Evolutionary conservation across 2,113 vertebrate genomes (phyloP).

Genomic region (Oreochromis tanganicae): DNA sequence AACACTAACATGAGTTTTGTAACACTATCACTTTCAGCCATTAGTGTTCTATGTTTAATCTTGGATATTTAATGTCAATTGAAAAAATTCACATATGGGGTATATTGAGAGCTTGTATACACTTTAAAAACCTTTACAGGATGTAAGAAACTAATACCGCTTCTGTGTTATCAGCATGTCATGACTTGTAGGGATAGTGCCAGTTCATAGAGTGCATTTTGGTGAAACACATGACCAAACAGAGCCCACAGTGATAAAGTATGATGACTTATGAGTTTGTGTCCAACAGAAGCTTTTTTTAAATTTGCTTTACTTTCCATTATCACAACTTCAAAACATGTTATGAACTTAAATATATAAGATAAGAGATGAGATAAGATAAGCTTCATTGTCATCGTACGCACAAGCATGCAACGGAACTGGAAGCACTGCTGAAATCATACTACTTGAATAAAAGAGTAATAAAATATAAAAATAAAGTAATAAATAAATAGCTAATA

Average conservation of each 20-base stretch:
- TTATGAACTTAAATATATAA: not conserved
- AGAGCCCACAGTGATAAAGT: not conserved
- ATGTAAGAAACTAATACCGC: not conserved
- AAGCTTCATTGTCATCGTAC: rapidly evolving
- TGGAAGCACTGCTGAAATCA: not conserved
- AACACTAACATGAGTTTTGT: not conserved
- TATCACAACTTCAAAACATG: not conserved
- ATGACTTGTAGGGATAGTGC: not conserved
- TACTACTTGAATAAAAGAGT: not conserved
- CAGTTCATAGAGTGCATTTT: not conserved
- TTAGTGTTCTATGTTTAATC: not conserved
- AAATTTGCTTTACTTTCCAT: rapidly evolving
- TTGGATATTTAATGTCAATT: not conserved
- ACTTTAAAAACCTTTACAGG: not conserved
- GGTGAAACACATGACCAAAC: not conserved
- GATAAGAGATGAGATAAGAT: not conserved
- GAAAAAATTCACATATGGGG: not conserved
- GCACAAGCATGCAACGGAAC: not conserved
- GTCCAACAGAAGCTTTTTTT: not conserved
- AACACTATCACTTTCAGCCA: not conserved
- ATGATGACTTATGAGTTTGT: rapidly evolving
- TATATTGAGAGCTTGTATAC: not conserved
- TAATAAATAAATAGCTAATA: not conserved
- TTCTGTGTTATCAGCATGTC: not conserved
- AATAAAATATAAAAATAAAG: not conserved